Evolutionary conservation across 2,888 invertebrate species (phyloP).

Genomic region (Cenopis cana): DNA sequence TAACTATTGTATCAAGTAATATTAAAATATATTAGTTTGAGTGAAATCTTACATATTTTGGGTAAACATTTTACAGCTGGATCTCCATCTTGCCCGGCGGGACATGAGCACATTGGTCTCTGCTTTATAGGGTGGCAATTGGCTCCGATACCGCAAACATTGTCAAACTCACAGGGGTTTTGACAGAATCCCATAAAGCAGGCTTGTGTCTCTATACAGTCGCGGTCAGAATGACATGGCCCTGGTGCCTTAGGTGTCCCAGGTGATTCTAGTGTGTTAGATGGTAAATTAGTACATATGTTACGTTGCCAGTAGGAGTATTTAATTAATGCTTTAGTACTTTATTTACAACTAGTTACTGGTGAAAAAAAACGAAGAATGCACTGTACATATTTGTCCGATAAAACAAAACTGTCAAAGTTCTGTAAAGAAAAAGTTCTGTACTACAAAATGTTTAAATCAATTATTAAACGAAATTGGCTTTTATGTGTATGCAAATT

Average conservation of each 20-base stretch:
- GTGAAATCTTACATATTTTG: constrained; percentile 89
- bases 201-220: constrained; percentile 93
- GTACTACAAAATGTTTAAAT: background rate
- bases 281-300: constrained; percentile 69
- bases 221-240: constrained; percentile 92
- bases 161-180: constrained; percentile 93
- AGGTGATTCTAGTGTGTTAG: constrained; percentile 87
- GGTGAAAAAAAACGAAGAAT: constrained; percentile 37
- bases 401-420: constrained; percentile 63
- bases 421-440: constrained; percentile 7
- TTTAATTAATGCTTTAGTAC: constrained; percentile 25
- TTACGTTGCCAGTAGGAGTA: constrained; percentile 53
- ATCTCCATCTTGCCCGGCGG: constrained; percentile 92
- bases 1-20: constrained; percentile 12
- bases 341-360: constrained; percentile 45
- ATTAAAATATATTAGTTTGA: constrained; percentile 52
- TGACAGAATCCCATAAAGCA: constrained; percentile 93
- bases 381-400: constrained; percentile 73
- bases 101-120: constrained; percentile 93
- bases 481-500: constrained; percentile 55
- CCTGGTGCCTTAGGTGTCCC: constrained; percentile 89
- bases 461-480: constrained; percentile 41
- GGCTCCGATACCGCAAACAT: constrained; percentile 90
- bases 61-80: constrained; percentile 92
- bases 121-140: constrained; percentile 93